Base-by-base conservation (phyloP, 2,888 invertebrate genomes). In the Tetragonisca angustula region DNA sequence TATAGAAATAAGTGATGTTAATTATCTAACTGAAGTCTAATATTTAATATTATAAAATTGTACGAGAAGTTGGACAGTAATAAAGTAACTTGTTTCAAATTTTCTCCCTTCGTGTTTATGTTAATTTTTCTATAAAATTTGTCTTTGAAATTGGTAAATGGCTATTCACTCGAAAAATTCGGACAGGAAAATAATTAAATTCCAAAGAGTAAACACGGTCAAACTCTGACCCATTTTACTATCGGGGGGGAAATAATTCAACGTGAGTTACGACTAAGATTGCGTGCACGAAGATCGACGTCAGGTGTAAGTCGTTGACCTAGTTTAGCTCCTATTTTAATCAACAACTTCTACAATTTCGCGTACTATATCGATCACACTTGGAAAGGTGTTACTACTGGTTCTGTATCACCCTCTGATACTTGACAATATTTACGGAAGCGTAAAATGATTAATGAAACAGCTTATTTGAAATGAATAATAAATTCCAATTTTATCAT, bases 1-100 rank as follows among this genome's bases (percentile, higher is more conserved):
- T 90, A 91, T 91, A 91, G 85, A 92, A 91, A 91, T 88, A 71
- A 87, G 71, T 83, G 81, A 83, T 85, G 87, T 69, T 81, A 72
- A 61, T 49, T 70, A 13, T 80, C 54, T 69, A 84, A 81, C 15
- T 65, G 32, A 78, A 80, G 84, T 80, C 76, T 32, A 59, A 87
- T 61, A 73, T 79, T 85, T 79, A 84, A 76, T 73, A 81, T 72
- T 52, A 32, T 24, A 79, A 68, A 70, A 67, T 54, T 79, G 76
- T 79, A 83, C 61, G 24, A 65, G 52, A 84, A 76, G 84, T 84
- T 85, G 50, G 83, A 43, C 43, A 76, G 52, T 36, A 84, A 85
- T 85, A 85, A 85, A 84, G 19, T 69, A 73, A 79, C 24, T 84
- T 71, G 80, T 85, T 85, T 43, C 61, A 67, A n/a, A 49, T 15